A percentile compares a stretch with the other conserved stretches of the same genome.
phyloP scores from a whole-genome alignment of 23 tunicate genomes.

The Ascidia mentula region DNA sequence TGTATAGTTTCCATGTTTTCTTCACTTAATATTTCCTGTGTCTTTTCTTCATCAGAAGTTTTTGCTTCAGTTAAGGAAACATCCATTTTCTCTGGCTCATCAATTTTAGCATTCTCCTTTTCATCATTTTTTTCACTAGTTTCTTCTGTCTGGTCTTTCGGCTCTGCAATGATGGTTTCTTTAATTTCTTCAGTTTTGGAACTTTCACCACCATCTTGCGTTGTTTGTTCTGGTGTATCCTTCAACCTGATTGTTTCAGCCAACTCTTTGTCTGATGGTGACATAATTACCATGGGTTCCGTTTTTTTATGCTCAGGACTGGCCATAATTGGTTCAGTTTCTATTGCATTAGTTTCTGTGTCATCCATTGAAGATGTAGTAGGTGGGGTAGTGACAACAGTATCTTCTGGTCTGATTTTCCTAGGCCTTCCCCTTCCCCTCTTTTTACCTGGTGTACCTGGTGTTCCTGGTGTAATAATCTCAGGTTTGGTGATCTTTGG shows the following conservation, averaged over 20 bases:
- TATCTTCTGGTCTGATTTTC: constrained; percentile 18
- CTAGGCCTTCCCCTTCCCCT: constrained; percentile 47
- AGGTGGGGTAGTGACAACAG: not conserved
- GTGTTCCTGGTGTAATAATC: not conserved
- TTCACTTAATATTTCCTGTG: not conserved
- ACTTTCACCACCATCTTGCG: not conserved
- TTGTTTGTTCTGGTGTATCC: not conserved
- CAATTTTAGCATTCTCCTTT: not conserved
- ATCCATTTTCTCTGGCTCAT: not conserved
- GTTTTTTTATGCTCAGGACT: constrained; percentile 11
- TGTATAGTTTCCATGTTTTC: not conserved
- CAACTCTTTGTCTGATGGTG: constrained; percentile 49
- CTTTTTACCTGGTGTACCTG: constrained; percentile 17
- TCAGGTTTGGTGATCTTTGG: not conserved
- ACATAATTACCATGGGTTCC: constrained; percentile 49
- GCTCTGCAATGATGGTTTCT: not conserved
- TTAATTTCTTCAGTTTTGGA: not conserved
- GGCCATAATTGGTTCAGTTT: not conserved
- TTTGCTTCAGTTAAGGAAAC: not conserved
- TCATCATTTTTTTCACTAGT: not conserved
- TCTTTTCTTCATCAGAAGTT: not conserved
- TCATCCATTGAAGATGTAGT: constrained; percentile 1
- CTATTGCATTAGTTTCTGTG: not conserved
- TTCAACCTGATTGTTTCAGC: constrained; percentile 37
- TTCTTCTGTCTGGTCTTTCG: not conserved